Evolutionary conservation across 2,797 vertebrate species (phyloP).

Genomic region (Oreochromis grahami): DNA sequence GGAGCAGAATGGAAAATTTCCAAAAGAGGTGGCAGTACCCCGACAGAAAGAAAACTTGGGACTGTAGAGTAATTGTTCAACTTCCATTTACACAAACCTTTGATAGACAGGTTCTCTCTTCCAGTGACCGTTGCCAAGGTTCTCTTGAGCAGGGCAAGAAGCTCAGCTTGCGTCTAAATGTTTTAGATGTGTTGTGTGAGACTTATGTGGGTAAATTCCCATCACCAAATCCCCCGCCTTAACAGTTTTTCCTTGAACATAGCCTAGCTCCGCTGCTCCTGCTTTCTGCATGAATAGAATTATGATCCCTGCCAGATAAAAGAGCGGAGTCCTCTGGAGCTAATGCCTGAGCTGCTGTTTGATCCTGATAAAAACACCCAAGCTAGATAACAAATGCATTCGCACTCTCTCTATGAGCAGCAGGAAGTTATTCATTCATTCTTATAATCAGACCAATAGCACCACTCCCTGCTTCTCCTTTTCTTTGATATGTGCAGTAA

Average conservation of each 20-base stretch:
- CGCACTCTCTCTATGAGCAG: constrained; percentile 8
- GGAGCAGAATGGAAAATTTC: constrained; percentile 1
- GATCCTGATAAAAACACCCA: constrained; percentile 77
- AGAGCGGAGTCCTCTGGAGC: constrained; percentile 53
- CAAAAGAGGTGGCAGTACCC: background rate
- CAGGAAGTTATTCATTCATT: constrained; percentile 72
- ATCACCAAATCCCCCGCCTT: constrained; percentile 41
- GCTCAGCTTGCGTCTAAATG: background rate
- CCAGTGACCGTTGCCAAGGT: background rate
- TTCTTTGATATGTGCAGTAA: constrained; percentile 10
- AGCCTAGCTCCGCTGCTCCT: constrained; percentile 4
- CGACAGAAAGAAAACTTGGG: background rate
- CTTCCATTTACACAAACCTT: background rate
- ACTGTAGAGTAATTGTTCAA: background rate
- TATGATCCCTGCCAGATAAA: constrained; percentile 59
- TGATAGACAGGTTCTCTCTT: background rate
- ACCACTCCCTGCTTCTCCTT: constrained; percentile 35
- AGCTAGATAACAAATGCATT: constrained; percentile 56
- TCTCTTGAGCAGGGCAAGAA: background rate
- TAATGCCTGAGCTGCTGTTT: constrained; percentile 72
- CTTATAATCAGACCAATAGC: constrained; percentile 40
- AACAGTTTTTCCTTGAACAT: constrained; percentile 42
- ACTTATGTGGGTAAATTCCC: constrained; percentile 43
- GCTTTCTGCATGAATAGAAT: constrained; percentile 43
- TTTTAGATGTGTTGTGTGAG: constrained; percentile 18